A percentile compares a stretch with the other conserved stretches of the same genome.
Evolutionary conservation across 2,888 invertebrate species (phyloP).

Genomic region (Gymnoscelis rufifasciata): DNA sequence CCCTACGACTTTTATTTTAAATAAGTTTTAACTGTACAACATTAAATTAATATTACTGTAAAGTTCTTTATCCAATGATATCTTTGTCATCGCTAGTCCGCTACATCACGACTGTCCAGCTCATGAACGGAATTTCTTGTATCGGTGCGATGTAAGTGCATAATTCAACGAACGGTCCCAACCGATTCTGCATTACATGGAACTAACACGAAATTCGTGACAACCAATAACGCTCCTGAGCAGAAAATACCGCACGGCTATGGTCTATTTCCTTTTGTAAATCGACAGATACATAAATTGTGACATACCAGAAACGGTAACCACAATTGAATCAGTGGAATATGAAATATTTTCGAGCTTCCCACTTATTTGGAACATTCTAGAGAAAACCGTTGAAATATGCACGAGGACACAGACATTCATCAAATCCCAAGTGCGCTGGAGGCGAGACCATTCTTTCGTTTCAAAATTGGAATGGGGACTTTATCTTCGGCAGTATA

Average conservation of each 20-base stretch:
- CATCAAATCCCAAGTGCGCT: conserved; percentile 23
- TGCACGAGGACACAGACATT: conserved; percentile 19
- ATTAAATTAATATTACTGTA: no score
- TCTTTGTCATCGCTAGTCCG: background rate
- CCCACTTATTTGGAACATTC: conserved; percentile 2
- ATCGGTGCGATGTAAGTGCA: conserved; percentile 21
- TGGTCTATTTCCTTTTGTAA: conserved; percentile 40
- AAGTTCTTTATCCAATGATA: background rate
- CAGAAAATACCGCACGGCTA: conserved; percentile 33
- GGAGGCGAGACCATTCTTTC: conserved; percentile 23
- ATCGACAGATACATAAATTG: conserved; percentile 18
- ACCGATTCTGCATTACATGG: conserved; percentile 39
- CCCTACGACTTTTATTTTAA: no score
- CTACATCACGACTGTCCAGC: conserved; percentile 7
- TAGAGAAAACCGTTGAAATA: conserved; percentile 8
- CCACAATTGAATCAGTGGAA: conserved; percentile 12
- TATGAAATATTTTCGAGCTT: conserved; percentile 6
- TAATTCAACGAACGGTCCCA: conserved; percentile 16
- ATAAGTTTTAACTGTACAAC: no score
- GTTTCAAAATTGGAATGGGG: conserved; percentile 5
- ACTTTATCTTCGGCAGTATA: background rate
- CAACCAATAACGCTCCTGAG: conserved; percentile 50
- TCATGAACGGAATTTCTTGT: conserved; percentile 8
- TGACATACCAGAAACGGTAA: conserved; percentile 18
- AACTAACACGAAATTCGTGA: conserved; percentile 58